Base-by-base conservation (phyloP, 2,888 invertebrate species). In the Bombyx huttoni region DNA sequence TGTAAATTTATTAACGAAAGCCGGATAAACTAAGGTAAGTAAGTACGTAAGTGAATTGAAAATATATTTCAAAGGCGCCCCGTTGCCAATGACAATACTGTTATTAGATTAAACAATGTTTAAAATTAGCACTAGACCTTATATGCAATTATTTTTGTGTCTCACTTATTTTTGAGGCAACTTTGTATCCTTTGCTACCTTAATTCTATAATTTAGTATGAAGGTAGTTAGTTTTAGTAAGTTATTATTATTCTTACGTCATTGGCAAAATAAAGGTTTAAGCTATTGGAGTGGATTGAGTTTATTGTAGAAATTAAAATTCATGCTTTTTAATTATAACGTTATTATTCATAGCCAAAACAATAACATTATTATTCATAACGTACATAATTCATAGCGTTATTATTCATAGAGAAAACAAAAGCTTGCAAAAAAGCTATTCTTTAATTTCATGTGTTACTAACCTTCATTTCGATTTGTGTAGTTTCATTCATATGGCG, bases 61-160 rank as follows among this genome's bases (percentile, higher is more conserved):
- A 45, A 34, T 47, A 47, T 51, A 51, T 64, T 58, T 49, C 54
- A 61, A 56, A 47, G 58, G 59, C 67, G 71, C 68, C 70, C 62
- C 60, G 62, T 79, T 78, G 78, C 78, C 80, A 81, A 73, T 80
- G 82, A 81, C 80, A 81, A 81, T 80, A 81, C 67, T 51, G 47
- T 35, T 51, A 51, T 51, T 51, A 51, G 50, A 47, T 47, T 50
- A 51, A 50, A 53, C 49, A 47, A 12, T 13, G 6, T 14, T 46
- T 51, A 51, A 13, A 51, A 8, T 51, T 54, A 46, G 46, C 48
- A 50, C 52, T 50, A 52, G 24, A 24, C 24, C 3, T 24, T 24
- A 24, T 3, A 24, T 24, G 2, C 24, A 24, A 24, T 24, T 24
- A 24, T 24, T 24, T 24, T 24, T 24, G 24, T 24, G 24, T 24